Conservation (phyloP, 2,797 vertebrate species). For the Paedocypris micromegethes region DNA sequence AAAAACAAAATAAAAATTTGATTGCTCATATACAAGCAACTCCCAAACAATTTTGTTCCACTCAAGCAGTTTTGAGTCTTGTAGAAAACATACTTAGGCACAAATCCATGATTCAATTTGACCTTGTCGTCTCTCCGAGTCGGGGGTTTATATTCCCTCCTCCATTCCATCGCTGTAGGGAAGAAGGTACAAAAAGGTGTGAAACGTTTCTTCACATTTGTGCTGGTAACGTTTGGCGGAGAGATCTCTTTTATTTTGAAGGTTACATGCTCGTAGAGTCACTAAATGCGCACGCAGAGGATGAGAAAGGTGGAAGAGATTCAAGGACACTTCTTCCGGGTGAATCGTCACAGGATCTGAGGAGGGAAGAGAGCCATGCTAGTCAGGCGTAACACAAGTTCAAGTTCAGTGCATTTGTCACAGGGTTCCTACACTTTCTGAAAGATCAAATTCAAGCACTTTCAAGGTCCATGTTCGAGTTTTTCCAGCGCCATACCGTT, state of each 20-base stretch:
- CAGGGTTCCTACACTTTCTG: too few relatives aligned
- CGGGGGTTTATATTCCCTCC: slow-evolving; percentile 25
- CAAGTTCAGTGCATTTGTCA: too few relatives aligned
- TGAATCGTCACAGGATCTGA: slow-evolving; percentile 67
- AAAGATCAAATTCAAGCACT: too few relatives aligned
- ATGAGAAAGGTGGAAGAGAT: slow-evolving; percentile 68
- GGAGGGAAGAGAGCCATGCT: slow-evolving; percentile 42
- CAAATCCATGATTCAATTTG: slow-evolving; percentile 75
- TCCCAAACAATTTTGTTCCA: slow-evolving; percentile 75
- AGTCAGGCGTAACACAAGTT: not conserved
- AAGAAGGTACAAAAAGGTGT: slow-evolving; percentile 59
- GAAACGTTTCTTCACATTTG: slow-evolving; percentile 78
- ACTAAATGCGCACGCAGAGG: slow-evolving; percentile 60
- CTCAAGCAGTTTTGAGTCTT: slow-evolving; percentile 75
- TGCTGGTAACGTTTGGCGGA: slow-evolving; percentile 66
- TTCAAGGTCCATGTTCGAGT: too few relatives aligned
- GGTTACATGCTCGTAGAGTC: slow-evolving; percentile 60
- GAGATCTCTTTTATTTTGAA: slow-evolving; percentile 42
- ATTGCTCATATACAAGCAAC: slow-evolving; percentile 77
- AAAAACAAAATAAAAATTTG: slow-evolving; percentile 71
- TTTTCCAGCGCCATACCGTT: too few relatives aligned
- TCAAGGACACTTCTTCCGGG: slow-evolving; percentile 78
- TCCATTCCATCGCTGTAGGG: slow-evolving; percentile 63
- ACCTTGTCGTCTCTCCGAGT: slow-evolving; percentile 54
- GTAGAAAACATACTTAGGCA: slow-evolving; percentile 82